Conservation (phyloP, 2,888 invertebrate genomes). For the Elysia crispata region DNA sequence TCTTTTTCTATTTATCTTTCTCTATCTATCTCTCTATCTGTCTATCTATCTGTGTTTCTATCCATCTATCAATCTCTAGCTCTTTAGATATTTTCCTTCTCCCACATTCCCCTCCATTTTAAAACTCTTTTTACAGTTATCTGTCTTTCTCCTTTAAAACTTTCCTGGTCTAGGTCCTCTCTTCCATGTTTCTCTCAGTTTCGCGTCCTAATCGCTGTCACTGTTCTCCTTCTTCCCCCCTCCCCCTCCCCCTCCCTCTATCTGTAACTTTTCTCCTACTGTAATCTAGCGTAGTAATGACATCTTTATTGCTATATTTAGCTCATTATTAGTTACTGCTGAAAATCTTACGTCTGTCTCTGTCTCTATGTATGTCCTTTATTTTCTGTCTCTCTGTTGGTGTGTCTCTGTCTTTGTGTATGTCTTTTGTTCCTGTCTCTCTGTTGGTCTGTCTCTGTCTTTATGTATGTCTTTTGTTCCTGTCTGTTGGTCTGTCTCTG, state of each 20-base stretch:
- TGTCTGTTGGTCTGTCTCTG: too few species aligned
- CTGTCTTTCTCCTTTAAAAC: background rate
- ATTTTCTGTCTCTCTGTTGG: background rate
- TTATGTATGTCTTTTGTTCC: too few species aligned
- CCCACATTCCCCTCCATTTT: background rate
- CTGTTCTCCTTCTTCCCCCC: background rate
- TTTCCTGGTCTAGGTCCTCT: conserved; percentile 23
- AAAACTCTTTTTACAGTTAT: background rate
- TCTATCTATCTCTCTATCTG: conserved; percentile 32
- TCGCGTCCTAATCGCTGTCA: background rate
- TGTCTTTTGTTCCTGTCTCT: too few species aligned
- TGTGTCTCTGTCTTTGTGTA: too few species aligned
- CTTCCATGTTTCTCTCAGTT: background rate
- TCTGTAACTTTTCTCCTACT: background rate
- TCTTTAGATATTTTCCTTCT: background rate
- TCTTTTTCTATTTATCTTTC: conserved; percentile 12
- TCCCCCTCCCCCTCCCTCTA: background rate
- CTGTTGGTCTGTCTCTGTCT: too few species aligned
- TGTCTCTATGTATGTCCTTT: conserved; percentile 14
- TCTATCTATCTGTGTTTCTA: conserved; percentile 27
- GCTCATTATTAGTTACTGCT: too few species aligned
- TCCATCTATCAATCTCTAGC: conserved; percentile 32
- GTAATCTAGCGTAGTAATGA: background rate
- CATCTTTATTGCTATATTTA: too few species aligned
- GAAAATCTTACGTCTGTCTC: too few species aligned